Percentiles rank a stretch among this genome's conserved stretches.
Conservation (phyloP, 2,888 invertebrate species). For the Fragum fragum region DNA sequence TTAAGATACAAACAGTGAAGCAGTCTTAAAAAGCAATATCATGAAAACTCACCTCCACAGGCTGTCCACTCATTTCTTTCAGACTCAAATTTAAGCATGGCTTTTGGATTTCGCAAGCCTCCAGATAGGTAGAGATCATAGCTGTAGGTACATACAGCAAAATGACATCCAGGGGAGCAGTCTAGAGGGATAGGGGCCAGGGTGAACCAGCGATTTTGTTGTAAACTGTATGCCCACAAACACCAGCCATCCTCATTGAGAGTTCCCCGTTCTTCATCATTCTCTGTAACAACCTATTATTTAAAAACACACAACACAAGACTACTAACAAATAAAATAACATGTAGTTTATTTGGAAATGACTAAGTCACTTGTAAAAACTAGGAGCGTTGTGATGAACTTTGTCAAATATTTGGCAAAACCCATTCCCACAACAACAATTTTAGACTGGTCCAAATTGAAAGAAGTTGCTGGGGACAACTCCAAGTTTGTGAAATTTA, state of each 20-base stretch:
- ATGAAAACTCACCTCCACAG: slow-evolving; percentile 49
- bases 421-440: too few relatives aligned
- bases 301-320: too few relatives aligned
- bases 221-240: slow-evolving; percentile 69
- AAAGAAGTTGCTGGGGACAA: too few relatives aligned
- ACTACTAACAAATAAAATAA: too few relatives aligned
- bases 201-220: slow-evolving; percentile 67
- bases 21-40: too few relatives aligned
- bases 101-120: slow-evolving; percentile 61
- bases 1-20: too few relatives aligned
- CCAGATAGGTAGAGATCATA: slow-evolving; percentile 68
- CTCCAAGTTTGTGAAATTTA: too few relatives aligned
- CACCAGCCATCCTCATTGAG: slow-evolving; percentile 65
- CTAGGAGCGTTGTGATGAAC: too few relatives aligned
- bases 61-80: slow-evolving; percentile 68
- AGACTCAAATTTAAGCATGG: slow-evolving; percentile 66
- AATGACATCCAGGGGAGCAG: slow-evolving; percentile 60
- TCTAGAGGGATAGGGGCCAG: slow-evolving; percentile 60
- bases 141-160: slow-evolving; percentile 64
- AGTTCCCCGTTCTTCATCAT: slow-evolving; percentile 50
- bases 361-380: too few relatives aligned
- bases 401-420: too few relatives aligned
- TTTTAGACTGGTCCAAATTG: too few relatives aligned
- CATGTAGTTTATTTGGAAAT: too few relatives aligned
- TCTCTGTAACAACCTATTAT: slow-evolving; percentile 68